A percentile compares a stretch with the other conserved stretches of the same genome.
phyloP scores from a whole-genome alignment of 2,888 invertebrate genomes.

The Caenorhabditis parvicauda region DNA sequence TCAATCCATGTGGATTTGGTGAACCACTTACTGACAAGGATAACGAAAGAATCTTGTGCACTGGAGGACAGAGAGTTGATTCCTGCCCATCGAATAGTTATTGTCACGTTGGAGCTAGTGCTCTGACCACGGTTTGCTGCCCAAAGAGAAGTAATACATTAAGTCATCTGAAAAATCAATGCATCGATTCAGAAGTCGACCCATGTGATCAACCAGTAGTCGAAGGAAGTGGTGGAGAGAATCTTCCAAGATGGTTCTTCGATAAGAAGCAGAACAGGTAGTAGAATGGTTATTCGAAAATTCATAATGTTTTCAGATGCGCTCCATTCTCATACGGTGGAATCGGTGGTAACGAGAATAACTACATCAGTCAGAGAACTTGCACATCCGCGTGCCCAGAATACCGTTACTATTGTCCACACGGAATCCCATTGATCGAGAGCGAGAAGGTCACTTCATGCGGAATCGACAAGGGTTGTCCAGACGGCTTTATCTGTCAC shows the following conservation, averaged over 20 bases:
- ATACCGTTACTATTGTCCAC: conserved; percentile 54
- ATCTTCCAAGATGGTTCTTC: conserved; percentile 55
- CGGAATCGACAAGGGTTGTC: conserved; percentile 55
- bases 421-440: conserved; percentile 56
- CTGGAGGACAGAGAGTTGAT: conserved; percentile 36
- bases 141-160: conserved; percentile 32
- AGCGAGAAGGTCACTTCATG: conserved; percentile 44
- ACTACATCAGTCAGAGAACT: conserved; percentile 50
- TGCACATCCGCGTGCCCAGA: conserved; percentile 50
- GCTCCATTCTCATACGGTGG: conserved; percentile 55
- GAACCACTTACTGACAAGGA: conserved; percentile 47
- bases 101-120: conserved; percentile 55
- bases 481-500: conserved; percentile 57
- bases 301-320: conserved; percentile 24
- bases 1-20: conserved; percentile 55
- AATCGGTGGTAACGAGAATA: conserved; percentile 57
- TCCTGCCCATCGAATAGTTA: conserved; percentile 39
- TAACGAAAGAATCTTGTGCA: conserved; percentile 48
- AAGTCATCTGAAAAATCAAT: background rate
- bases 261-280: conserved; percentile 38
- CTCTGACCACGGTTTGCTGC: conserved; percentile 54
- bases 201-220: conserved; percentile 48
- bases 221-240: conserved; percentile 48
- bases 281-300: background rate
- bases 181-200: conserved; percentile 32